Percentiles rank a stretch among this genome's conserved stretches.
phyloP scores from a whole-genome alignment of 2,797 vertebrate genomes.

The Protosalanx chinensis region DNA sequence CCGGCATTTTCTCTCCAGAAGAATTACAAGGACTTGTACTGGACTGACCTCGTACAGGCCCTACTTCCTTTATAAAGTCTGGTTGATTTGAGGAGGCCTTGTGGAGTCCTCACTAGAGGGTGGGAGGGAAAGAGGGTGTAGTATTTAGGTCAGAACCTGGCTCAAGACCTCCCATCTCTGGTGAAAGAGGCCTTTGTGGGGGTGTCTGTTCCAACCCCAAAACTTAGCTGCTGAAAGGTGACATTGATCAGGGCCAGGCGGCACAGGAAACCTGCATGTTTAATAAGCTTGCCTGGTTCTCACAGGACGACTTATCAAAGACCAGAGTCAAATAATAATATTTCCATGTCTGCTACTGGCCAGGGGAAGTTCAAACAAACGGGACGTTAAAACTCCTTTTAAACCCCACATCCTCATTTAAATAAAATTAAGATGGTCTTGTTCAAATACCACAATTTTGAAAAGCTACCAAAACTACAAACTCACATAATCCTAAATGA shows the following conservation, averaged over 20 bases:
- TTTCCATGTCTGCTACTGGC: constrained; percentile 13
- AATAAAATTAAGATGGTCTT: constrained; percentile 5
- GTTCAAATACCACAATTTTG: constrained; percentile 12
- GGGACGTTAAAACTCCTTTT: constrained; percentile 8
- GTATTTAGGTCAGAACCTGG: constrained; percentile 59
- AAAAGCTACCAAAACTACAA: constrained; percentile 10
- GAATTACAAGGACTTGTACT: constrained; percentile 20
- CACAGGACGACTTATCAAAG: constrained; percentile 50
- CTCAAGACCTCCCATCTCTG: constrained; percentile 41
- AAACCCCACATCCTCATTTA: constrained; percentile 18
- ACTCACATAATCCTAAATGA: constrained; percentile 16
- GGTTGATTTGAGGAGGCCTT: constrained; percentile 52
- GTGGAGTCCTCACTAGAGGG: constrained; percentile 20
- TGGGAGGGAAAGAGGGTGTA: constrained; percentile 18
- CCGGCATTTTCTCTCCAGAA: constrained; percentile 25
- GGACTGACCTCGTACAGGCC: constrained; percentile 37
- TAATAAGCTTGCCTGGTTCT: constrained; percentile 46
- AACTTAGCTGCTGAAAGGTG: constrained; percentile 68
- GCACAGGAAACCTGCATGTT: constrained; percentile 56
- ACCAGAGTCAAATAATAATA: constrained; percentile 18
- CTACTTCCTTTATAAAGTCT: constrained; percentile 46
- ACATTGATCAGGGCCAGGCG: constrained; percentile 67
- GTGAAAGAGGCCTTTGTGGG: constrained; percentile 75
- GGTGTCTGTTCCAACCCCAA: constrained; percentile 35
- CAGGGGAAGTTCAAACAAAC: constrained; percentile 12